Base-by-base conservation (phyloP, 2,113 vertebrate genomes). In the Saimiri boliviensis region DNA sequence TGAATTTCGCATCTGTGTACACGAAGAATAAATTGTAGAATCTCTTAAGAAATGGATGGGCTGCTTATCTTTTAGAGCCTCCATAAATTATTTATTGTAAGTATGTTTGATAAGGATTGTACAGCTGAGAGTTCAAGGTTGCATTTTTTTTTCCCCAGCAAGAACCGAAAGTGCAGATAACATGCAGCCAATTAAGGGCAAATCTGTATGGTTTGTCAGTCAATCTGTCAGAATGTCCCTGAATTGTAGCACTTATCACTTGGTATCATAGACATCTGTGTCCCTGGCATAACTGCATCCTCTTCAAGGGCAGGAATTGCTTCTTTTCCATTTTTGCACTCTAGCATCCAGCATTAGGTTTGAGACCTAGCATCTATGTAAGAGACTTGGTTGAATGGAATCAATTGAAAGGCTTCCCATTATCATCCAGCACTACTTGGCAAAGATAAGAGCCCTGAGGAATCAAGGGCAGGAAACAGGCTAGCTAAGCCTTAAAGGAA, bases 241-340 rank as follows among this genome's bases (percentile, higher is more conserved):
- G 4, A 68, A 47, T 16, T 86, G 93, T 63, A 76, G 83, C 91
- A 70, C 91, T 94, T 94, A 79, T 93, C 96, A 84, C 81, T 97
- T 88, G 71, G n/a, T 92, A 71, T 93, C 86, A 93, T 70, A 84
- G 95, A 84, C 66, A 21, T 85, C 91, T 60, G 58, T 97, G 96
- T 97, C 86, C 86, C 86, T 52, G 73, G 68, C 68, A 89, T 96
- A 93, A 86, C 82, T 86, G 42, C 89, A 40, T 80, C 66, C 74
- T 96, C 94, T 95, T 96, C 96, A 98, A 98, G 94, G 96, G 91
- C 95, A 96, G 91, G 54, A 40, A 80, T 83, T 89, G 63, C 84
- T 95, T 93, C 96, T 81, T 91, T 92, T 89, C 56, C 6, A 32
- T 92, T 63, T 93, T 85, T 93, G 47, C 74, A 82, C 86, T 80